phyloP scores from a whole-genome alignment of 2,113 vertebrate genomes.

The Ginglymostoma cirratum region DNA sequence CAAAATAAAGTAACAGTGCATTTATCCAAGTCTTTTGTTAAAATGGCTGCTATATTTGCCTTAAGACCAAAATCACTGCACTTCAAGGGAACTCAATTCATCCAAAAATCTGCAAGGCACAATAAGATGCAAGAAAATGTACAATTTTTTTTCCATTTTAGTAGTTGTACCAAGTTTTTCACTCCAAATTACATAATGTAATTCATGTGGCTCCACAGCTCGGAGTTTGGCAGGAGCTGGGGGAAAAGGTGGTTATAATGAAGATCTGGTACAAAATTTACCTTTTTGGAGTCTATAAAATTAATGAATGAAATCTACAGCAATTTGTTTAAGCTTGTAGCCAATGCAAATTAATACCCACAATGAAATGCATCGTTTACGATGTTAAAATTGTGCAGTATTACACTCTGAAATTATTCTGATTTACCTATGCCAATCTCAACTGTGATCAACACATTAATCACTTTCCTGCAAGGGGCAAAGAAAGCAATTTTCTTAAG shows the following conservation, averaged over 20 bases:
- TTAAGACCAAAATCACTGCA: background rate
- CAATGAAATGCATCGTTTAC: background rate
- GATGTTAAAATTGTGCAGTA: background rate
- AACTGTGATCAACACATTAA: background rate
- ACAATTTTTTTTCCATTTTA: background rate
- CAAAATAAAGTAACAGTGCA: background rate
- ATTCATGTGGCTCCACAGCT: background rate
- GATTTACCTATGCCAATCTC: background rate
- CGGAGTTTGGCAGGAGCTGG: background rate
- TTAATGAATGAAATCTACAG: background rate
- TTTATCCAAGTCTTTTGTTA: background rate
- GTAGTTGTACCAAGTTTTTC: background rate
- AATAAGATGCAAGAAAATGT: background rate
- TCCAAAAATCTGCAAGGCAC: background rate
- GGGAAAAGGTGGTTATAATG: background rate
- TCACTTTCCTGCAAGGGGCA: background rate
- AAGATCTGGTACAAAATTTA: background rate
- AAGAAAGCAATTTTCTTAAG: background rate
- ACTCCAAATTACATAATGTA: background rate
- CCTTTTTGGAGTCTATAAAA: background rate
- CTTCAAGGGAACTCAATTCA: background rate
- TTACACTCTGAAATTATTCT: background rate
- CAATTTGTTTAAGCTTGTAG: background rate
- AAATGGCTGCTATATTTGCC: background rate
- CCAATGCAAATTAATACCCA: background rate